Base-by-base conservation (phyloP, 2,113 vertebrate genomes). In the Pachypanchax playfairii region DNA sequence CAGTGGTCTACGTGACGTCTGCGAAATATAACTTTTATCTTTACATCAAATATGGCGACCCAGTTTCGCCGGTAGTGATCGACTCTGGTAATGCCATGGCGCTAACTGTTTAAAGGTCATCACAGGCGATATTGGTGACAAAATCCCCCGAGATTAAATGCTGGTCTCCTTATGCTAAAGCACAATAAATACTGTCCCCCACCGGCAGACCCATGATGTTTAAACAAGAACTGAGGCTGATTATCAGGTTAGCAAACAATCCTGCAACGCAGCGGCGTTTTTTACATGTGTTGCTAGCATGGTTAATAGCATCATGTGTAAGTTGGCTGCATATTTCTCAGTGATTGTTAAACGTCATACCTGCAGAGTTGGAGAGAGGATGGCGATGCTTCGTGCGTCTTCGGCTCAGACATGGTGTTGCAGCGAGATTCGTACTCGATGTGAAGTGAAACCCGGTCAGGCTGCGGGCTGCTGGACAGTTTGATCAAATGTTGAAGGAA, bases 331-430 rank as follows among this genome's bases (percentile, higher is more conserved):
- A 11, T n/a, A 51, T 49, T 18, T 57, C 20, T 20, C 24, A 25
- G 15, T 7, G 49, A 22, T 10, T 52, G 33, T 4, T 11, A 17
- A 38, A 48, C 14, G 12, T 62, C 80, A 70, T 91, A 97, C 95
- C 95, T 94, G 93, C 94, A 94, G 51, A 97, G 83, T 65, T 95
- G 94, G 65, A 95, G 92, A 33, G 91, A 87, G 17, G 91, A 89
- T 28, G 90, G 70, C 25, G 90, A 70, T 24, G 60, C 53, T 6
- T 70, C 75, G 5, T 39, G 59, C 17, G 64, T 24, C 66, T 46
- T 58, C 43, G 61, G 53, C 31, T 9, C 77, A 64, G 88, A 90
- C 91, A 92, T 93, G 76, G 6, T 73, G 58, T 47, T 39, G 18
- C 55, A 58, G 60, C 50, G 48, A 42, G 65, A 52, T 26, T 70